Evolutionary conservation across 1,140 invertebrate genomes (phyloP), one percentile per base, ranked within the genome.

Genomic region (Yoshiicerus persimilis): DNA sequence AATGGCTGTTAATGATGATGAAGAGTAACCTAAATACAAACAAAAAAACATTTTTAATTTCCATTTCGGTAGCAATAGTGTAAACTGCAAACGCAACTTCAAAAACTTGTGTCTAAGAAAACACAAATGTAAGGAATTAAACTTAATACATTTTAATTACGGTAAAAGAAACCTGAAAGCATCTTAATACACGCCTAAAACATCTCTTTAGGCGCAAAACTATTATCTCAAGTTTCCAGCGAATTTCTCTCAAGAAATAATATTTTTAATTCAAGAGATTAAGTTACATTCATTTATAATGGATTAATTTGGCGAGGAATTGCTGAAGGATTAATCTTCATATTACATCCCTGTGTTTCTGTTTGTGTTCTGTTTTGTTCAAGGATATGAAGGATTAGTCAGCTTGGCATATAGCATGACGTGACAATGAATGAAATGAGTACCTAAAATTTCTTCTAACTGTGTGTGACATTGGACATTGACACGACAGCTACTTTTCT

Each of bases 1-100:
- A 86, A 96, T 96, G 36, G 95, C 96, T 89, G 96, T 92, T 10
- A 96, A 93, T 20, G 95, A 95, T 25, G 95, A 95, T 11, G 94
- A 94, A n/a, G 95, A 95, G 92, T 96, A 95, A 86, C 95, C 95
- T 96, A 92, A 0, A 92, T 92, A 77, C 88, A 88, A 87, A 90
- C 88, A 85, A 23, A 62, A n/a, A 88, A 10, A 34, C n/a, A 47
- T 20, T n/a, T 30, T 25, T 4, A 80, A 80, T 16, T 80, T 80
- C 27, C 64, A 9, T 66, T 66, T 41, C 39, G 13, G 39, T 41
- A 9, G n/a, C 56, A 64, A 64, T 64, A 16, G n/a, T n/a, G n/a
- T n/a, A n/a, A n/a, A n/a, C n/a, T 41, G 39, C 9, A 41, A 41
- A 41, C 39, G 16, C 39, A 41, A 11, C 39, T 41, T 41, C 16